phyloP scores from a whole-genome alignment of 1,140 invertebrate species.

The Rhopalosiphum padi region DNA sequence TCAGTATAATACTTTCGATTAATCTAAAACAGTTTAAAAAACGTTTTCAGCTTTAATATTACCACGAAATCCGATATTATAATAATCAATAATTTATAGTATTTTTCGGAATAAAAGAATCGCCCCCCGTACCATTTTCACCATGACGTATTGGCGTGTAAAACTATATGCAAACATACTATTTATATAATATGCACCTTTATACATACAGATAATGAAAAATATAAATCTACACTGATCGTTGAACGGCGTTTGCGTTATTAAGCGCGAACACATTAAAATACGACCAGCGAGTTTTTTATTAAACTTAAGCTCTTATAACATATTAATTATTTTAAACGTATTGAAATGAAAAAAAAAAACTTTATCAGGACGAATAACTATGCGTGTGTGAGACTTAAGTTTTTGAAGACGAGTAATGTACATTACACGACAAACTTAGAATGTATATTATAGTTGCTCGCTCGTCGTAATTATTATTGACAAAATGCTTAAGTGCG shows the following conservation, averaged over 20 bases:
- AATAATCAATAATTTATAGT: not conserved
- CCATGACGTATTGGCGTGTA: too few species aligned
- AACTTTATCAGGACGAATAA: not conserved
- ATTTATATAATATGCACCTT: not conserved
- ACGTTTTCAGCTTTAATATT: not conserved
- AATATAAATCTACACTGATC: not conserved
- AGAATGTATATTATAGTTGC: not conserved
- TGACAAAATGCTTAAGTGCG: slow-evolving; percentile 1
- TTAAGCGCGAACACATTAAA: not conserved
- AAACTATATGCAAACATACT: not conserved
- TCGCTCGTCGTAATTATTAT: not conserved
- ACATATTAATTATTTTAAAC: not conserved
- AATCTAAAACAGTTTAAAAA: not conserved
- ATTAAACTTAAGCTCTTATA: not conserved
- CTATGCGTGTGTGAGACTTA: not conserved
- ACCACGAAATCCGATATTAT: not conserved
- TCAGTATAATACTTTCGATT: not conserved
- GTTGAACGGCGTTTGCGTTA: not conserved
- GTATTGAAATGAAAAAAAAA: not conserved
- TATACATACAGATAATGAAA: not conserved
- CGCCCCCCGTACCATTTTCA: too few species aligned
- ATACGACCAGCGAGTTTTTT: not conserved
- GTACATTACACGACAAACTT: not conserved
- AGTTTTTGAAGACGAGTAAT: not conserved
- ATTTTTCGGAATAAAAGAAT: not conserved